Conservation (phyloP, 1,140 invertebrate genomes). For the Dinoponera quadriceps region DNA sequence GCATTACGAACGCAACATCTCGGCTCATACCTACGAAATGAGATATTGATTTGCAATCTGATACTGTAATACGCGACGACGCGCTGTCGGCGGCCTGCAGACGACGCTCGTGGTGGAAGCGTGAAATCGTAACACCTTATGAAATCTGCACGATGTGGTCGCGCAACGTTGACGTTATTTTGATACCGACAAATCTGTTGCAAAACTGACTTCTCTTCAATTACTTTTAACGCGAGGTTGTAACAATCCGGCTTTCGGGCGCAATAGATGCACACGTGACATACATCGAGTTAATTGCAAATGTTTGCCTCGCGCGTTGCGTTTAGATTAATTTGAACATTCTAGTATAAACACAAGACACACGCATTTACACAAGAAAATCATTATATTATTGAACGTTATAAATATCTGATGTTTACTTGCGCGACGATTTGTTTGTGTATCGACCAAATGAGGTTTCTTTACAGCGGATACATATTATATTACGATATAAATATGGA, state of each 20-base stretch:
- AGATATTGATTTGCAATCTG: conserved; percentile 84
- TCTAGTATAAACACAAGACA: too few species aligned
- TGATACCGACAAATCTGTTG: not conserved
- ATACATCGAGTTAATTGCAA: too few species aligned
- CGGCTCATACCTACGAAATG: conserved; percentile 81
- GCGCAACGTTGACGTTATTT: not conserved
- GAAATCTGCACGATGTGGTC: conserved; percentile 36
- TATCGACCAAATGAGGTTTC: not conserved
- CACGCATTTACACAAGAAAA: not conserved
- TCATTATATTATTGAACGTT: not conserved
- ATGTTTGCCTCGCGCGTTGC: too few species aligned
- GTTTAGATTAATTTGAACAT: conserved; percentile 8
- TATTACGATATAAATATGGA: conserved; percentile 26
- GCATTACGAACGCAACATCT: conserved; percentile 81
- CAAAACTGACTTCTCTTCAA: not conserved
- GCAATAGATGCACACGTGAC: too few species aligned
- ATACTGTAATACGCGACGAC: conserved; percentile 78
- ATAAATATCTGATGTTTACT: conserved; percentile 8
- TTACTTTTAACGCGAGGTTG: not conserved
- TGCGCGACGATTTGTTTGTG: conserved; percentile 3
- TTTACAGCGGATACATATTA: not conserved
- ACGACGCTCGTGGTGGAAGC: conserved; percentile 60
- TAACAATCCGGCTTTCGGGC: too few species aligned
- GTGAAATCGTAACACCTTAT: conserved; percentile 57
- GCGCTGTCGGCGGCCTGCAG: conserved; percentile 66